Evolutionary conservation across 37 sponge, comb jelly and placozoan genomes (phyloP).

Genomic region (Ianthella basta): DNA sequence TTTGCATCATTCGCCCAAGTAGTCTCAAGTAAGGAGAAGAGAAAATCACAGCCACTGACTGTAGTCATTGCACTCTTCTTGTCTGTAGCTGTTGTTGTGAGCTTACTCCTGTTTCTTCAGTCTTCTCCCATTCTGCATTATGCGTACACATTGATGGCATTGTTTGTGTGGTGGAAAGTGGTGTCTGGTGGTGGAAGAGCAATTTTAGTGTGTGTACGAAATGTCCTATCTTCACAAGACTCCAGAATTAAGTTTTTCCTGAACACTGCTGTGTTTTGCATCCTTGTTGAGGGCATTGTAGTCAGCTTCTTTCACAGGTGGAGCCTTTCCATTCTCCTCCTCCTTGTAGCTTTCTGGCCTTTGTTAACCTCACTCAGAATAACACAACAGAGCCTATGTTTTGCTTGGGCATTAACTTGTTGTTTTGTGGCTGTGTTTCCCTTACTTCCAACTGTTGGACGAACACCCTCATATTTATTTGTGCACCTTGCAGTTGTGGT

Average conservation of each 20-base stretch:
- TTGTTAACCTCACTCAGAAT: conserved; percentile 25
- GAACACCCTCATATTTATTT: conserved; percentile 43
- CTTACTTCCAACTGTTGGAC: conserved; percentile 60
- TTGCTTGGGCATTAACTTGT: conserved; percentile 59
- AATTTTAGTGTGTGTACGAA: not conserved
- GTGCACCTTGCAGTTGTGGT: conserved; percentile 42
- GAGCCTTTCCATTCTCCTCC: conserved; percentile 51
- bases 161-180: conserved; percentile 5
- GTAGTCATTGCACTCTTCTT: not conserved
- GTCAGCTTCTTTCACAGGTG: conserved; percentile 71
- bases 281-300: conserved; percentile 46
- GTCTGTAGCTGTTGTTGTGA: not conserved
- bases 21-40: not conserved
- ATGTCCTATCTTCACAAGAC: not conserved
- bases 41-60: too few relatives aligned
- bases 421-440: conserved; percentile 63
- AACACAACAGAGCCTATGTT: conserved; percentile 38
- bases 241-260: not conserved
- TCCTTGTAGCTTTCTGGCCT: conserved; percentile 67
- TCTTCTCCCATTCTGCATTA: conserved; percentile 70
- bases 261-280: not conserved
- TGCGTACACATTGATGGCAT: conserved; percentile 38
- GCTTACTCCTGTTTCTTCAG: conserved; percentile 47
- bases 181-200: not conserved
- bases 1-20: not conserved